Evolutionary conservation across 2,888 invertebrate genomes (phyloP).

Genomic region (Drosophila pseudotakahashii): DNA sequence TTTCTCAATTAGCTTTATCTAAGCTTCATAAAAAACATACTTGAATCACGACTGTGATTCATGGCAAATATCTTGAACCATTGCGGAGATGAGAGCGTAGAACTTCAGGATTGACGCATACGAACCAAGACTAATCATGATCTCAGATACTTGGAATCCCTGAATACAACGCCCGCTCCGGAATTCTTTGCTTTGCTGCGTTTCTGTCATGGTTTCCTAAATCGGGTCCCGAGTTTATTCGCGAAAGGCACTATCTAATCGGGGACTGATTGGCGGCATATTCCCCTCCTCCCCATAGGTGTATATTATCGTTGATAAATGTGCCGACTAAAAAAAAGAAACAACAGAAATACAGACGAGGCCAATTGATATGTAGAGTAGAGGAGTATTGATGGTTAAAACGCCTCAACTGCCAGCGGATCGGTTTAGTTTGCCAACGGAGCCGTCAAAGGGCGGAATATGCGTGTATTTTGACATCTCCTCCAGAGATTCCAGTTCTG

Average conservation of each 20-base stretch:
- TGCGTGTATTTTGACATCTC: constrained; percentile 46
- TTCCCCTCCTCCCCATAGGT: constrained; percentile 50
- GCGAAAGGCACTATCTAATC: constrained; percentile 65
- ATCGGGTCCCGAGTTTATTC: constrained; percentile 27
- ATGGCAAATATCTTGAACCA: not conserved
- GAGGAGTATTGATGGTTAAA: constrained; percentile 69
- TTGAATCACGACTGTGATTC: constrained; percentile 7
- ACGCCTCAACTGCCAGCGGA: constrained; percentile 61
- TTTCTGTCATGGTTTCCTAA: constrained; percentile 17
- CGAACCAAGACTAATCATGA: constrained; percentile 1
- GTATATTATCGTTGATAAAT: constrained; percentile 54
- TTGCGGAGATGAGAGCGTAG: not conserved
- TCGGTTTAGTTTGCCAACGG: constrained; percentile 64
- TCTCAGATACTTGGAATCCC: constrained; percentile 9
- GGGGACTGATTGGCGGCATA: constrained; percentile 52
- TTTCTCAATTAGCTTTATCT: not conserved
- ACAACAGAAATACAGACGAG: constrained; percentile 12
- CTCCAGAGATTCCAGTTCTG: constrained; percentile 12
- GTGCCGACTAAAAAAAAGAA: constrained; percentile 9
- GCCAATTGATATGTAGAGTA: constrained; percentile 56
- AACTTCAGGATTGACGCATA: constrained; percentile 11
- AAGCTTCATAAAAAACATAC: not conserved
- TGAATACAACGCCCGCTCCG: not conserved
- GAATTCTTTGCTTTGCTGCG: constrained; percentile 15
- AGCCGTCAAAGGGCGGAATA: constrained; percentile 61